A percentile compares a stretch with the other conserved stretches of the same genome.
Evolutionary conservation across 2,888 invertebrate species (phyloP).

Genomic region (Noctua janthina): DNA sequence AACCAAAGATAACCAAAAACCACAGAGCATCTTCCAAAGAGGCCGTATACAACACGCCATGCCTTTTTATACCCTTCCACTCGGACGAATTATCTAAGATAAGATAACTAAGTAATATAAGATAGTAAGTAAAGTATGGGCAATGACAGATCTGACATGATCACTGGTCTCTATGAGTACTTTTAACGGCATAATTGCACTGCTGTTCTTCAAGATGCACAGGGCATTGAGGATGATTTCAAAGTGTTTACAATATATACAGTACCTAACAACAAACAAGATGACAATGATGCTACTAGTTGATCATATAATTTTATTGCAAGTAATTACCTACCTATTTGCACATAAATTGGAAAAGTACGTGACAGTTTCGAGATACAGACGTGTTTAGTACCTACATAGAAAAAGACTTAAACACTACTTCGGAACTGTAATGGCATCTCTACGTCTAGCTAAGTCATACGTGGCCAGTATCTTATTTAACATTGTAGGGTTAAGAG

Average conservation of each 20-base stretch:
- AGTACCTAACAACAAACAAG: background rate
- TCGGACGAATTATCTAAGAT: too few relatives aligned
- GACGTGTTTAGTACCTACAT: background rate
- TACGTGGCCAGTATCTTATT: background rate
- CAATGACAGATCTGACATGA: background rate
- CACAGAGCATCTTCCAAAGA: too few relatives aligned
- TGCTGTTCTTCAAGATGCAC: background rate
- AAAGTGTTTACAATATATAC: background rate
- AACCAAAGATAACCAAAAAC: too few relatives aligned
- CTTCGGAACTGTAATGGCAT: background rate
- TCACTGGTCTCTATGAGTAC: background rate
- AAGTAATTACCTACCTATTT: too few relatives aligned
- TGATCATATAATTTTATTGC: constrained; percentile 1
- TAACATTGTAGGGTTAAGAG: background rate
- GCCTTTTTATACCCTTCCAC: too few relatives aligned
- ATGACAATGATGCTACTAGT: background rate
- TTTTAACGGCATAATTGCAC: background rate
- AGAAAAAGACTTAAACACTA: background rate
- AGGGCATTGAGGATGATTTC: background rate
- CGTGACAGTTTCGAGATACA: background rate
- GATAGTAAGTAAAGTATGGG: background rate
- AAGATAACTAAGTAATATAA: too few relatives aligned
- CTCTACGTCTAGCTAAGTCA: background rate
- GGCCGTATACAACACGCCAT: too few relatives aligned
- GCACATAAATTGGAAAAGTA: constrained; percentile 9